Base-by-base conservation (phyloP, 1,140 invertebrate species). In the Globodera rostochiensis region DNA sequence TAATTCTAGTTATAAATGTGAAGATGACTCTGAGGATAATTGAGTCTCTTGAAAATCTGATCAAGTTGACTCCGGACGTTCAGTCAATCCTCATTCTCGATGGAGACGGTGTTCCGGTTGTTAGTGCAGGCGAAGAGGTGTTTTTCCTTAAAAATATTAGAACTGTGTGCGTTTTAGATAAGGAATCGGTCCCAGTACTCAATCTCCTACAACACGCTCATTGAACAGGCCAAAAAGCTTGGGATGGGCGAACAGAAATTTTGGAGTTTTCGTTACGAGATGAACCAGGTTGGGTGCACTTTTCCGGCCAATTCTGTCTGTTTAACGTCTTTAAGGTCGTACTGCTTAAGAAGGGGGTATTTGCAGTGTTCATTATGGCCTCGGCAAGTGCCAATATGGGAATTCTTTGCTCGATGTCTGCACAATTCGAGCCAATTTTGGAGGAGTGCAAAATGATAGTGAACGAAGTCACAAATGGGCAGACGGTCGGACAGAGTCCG, bases 211-310 rank as follows among this genome's bases (percentile, higher is more conserved):
- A 80, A 73, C 19, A 46, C 74, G 15, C 77, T 87, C 19, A 46
- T 88, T 53, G 85, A 86, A 67, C 85, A 88, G 50, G 83, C 85
- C n/a, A 82, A 57, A 36, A 88, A 88, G 36, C 84, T 86, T 6
- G 84, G 80, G 15, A 80, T 86, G 70, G 85, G 85, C 64, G 79
- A 25, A 53, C 87, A 87, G 67, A 84, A 87, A 64, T 84, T 57
- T 53, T 87, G 83, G 81, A 50, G 82, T 19, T 86, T 87, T 70
- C 77, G 78, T 15, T 88, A 86, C 74, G 84, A 86, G 57, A 50
- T 80, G 57, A 71, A 60, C 21, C 76, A 70, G 71, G 67, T 36
- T 83, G 49, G 21, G 47, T 67, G 69, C 21, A 76, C 15, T 36
- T 13, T 45, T 81, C 13, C 6, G 25, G 8, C 1, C 0, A n/a